Base-by-base conservation (phyloP, 2,113 vertebrate species). In the Dendrocopos noguchii region DNA sequence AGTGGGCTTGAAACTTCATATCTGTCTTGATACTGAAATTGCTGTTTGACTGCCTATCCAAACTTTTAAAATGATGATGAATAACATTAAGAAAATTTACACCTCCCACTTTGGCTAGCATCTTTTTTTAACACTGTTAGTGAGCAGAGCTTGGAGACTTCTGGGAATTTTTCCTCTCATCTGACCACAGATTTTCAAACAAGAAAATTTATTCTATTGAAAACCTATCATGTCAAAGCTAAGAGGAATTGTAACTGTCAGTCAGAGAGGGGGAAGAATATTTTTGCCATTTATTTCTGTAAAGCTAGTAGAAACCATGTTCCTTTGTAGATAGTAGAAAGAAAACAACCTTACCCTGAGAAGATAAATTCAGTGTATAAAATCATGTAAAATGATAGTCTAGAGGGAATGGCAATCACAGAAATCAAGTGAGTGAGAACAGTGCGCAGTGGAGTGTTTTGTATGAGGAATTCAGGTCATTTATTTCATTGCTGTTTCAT, bases 91-190 rank as follows among this genome's bases (percentile, higher is more conserved):
- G 91, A 95, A 94, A 88, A 94, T 88, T 92, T 94, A 94, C 96
- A 96, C 92, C 91, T 95, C 93, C 93, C 88, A 94, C 94, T 93
- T 94, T 63, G 96, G 74, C 94, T 96, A 78, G 87, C 95, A 70
- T 93, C 87, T 95, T 96, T 95, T 95, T 96, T 94, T 95, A 96
- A 84, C 70, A 28, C 50, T 10, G 34, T 85, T 85, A 81, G 86
- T 90, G 94, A 95, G 74, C 80, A 64, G 66, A 91, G 14, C 59
- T 91, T 84, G 44, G 55, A 89, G 84, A 93, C 46, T 93, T 95
- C 71, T 94, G 91, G 75, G 81, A 95, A 77, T 92, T 94, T 93
- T 89, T 53, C 53, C 57, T 46, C 75, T 71, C 72, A 85, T 94
- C 64, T 91, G 95, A 95, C 93, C 93, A 87, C 36, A 90, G 57